These are phyloP conservation scores for Coilia nasus DNA, from an alignment of 2,797 vertebrate species.

Conservation along the genomic window DNA sequence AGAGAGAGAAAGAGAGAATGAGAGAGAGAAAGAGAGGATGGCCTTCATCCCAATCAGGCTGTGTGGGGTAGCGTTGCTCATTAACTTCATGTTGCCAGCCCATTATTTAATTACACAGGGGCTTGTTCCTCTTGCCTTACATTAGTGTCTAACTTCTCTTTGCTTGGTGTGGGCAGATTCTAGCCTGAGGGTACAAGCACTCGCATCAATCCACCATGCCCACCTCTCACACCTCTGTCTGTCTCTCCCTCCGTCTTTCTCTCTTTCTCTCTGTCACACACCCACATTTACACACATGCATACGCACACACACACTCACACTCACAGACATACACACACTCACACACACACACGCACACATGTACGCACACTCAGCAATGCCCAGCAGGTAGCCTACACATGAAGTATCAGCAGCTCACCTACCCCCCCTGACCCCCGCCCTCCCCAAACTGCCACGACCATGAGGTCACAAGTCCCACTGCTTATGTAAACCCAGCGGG, in stretches of 20 bases:
- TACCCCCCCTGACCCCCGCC: neutral
- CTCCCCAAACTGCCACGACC: neutral
- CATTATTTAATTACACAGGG: constrained; percentile 54
- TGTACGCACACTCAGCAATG: neutral
- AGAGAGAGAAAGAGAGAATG: neutral
- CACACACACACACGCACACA: neutral
- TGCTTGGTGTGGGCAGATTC: constrained; percentile 20
- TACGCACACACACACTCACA: neutral
- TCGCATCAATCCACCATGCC: neutral
- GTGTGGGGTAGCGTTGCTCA: constrained; percentile 39
- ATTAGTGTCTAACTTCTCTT: constrained; percentile 32
- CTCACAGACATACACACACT: neutral
- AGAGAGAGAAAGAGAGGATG: neutral
- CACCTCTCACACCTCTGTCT: neutral
- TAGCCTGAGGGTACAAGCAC: neutral
- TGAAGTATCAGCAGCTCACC: neutral
- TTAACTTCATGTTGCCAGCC: constrained; percentile 59
- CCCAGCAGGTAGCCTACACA: neutral
- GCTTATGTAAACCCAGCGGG: constrained; percentile 22
- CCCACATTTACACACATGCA: neutral
- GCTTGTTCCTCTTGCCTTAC: constrained; percentile 44
- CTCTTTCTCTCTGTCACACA: neutral
- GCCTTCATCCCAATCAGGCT: constrained; percentile 56
- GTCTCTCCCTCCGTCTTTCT: neutral
- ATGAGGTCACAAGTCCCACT: constrained; percentile 18